Conservation (phyloP, 2,113 vertebrate species). For the Leptodactylus fuscus region DNA sequence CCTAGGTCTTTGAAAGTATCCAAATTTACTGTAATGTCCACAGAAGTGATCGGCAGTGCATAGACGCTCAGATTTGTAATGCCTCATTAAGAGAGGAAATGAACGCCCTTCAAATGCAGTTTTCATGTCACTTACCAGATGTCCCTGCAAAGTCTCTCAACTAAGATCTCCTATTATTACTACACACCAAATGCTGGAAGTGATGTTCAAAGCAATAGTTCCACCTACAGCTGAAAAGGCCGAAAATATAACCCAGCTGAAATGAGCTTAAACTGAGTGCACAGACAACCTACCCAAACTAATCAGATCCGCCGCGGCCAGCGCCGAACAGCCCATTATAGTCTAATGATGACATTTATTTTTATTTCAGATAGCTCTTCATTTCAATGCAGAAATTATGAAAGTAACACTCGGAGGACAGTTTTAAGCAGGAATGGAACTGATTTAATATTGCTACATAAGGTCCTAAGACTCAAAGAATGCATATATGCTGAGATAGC, state of each 20-base stretch:
- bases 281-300: constrained; percentile 20
- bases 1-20: not conserved
- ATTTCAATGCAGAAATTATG: constrained; percentile 1
- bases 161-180: constrained; percentile 46
- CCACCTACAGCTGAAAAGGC: constrained; percentile 44
- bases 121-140: constrained; percentile 45
- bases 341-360: constrained; percentile 11
- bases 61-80: constrained; percentile 42
- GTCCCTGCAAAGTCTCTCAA: constrained; percentile 34
- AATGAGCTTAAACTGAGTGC: constrained; percentile 20
- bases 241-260: constrained; percentile 17
- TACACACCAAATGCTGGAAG: constrained; percentile 31
- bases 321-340: constrained; percentile 3
- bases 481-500: not conserved
- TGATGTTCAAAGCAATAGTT: constrained; percentile 52
- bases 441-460: not conserved
- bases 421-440: not conserved
- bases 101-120: constrained; percentile 50
- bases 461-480: not conserved
- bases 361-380: constrained; percentile 35
- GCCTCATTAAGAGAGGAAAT: constrained; percentile 50
- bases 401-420: not conserved
- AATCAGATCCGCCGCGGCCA: constrained; percentile 15
- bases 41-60: not conserved
- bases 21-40: constrained; percentile 31